phyloP scores from a whole-genome alignment of 2,888 invertebrate genomes.

The Campoplex nolae region DNA sequence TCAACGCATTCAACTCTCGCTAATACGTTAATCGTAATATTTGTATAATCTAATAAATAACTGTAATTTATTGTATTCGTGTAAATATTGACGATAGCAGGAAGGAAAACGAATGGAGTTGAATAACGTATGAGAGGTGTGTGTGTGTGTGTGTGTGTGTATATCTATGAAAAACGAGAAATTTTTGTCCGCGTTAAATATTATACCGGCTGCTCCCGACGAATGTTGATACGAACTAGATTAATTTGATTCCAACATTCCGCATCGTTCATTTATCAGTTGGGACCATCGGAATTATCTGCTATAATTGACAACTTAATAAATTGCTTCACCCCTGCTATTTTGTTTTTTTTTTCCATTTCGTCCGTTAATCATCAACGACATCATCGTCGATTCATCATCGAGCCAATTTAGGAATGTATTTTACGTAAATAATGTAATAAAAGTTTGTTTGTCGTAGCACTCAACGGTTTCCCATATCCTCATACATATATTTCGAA shows the following conservation, averaged over 20 bases:
- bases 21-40: constrained; percentile 1
- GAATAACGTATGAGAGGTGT: no score
- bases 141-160: no score
- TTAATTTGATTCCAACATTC: background rate
- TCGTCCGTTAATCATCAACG: no score
- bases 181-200: background rate
- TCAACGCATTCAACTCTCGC: background rate
- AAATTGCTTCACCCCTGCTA: background rate
- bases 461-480: background rate
- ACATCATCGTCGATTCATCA: background rate
- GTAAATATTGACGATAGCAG: background rate
- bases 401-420: background rate
- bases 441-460: background rate
- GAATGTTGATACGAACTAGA: background rate
- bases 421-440: background rate
- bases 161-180: background rate
- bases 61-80: background rate
- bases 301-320: background rate
- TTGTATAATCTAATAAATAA: constrained; percentile 2
- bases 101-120: background rate
- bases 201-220: background rate
- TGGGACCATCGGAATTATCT: background rate
- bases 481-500: background rate
- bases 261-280: background rate
- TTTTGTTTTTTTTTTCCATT: background rate